Conservation (phyloP, 2,113 vertebrate genomes). For the Saguinus imperator region DNA sequence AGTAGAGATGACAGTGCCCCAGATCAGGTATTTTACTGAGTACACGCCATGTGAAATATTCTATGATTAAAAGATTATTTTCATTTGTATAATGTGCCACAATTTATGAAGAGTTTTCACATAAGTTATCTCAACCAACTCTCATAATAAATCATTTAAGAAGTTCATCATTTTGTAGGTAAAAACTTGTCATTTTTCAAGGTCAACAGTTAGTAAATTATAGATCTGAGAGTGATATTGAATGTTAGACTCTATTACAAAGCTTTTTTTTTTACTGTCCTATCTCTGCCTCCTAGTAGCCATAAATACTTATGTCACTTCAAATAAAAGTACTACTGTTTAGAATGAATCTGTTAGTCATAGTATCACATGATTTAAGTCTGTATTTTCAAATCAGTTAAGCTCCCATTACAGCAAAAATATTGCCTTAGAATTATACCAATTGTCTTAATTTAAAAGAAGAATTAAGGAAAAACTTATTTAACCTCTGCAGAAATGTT, state of each 20-base stretch:
- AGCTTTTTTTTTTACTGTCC: neutral
- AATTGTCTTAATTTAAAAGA: neutral
- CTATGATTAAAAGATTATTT: neutral
- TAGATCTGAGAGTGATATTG: neutral
- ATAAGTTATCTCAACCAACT: neutral
- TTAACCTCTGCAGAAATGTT: neutral
- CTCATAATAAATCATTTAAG: neutral
- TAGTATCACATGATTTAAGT: neutral
- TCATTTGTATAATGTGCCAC: neutral
- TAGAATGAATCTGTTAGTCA: neutral
- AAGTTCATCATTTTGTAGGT: neutral
- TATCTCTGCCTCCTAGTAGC: neutral
- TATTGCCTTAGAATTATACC: neutral
- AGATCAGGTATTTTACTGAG: neutral
- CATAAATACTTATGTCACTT: neutral
- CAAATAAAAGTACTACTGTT: neutral
- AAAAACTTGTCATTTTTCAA: neutral
- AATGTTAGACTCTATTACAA: neutral
- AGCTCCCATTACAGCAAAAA: neutral
- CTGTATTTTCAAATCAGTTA: neutral
- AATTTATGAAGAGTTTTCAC: neutral
- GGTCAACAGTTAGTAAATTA: neutral
- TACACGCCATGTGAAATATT: neutral
- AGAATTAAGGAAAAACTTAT: neutral
- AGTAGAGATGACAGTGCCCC: neutral